Conservation (phyloP, 2,113 vertebrate species). For the Corythoichthys haematopterus region DNA sequence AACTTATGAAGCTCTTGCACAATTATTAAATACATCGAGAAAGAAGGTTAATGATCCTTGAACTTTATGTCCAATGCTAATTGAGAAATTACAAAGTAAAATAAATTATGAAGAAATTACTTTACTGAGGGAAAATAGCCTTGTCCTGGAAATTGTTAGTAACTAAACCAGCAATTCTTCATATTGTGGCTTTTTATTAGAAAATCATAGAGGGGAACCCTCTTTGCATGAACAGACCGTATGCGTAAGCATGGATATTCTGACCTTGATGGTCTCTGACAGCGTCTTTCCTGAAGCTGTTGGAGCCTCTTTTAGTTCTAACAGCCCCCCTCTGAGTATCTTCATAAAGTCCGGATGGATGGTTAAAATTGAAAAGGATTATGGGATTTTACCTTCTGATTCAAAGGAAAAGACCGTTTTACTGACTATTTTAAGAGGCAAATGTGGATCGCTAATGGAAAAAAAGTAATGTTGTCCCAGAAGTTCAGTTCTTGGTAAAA, state of each 20-base stretch:
- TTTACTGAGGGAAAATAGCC: neutral
- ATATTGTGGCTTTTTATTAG: neutral
- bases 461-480: slow-evolving; percentile 4
- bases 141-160: neutral
- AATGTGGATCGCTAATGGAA: neutral
- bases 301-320: slow-evolving; percentile 6
- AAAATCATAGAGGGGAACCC: slow-evolving; percentile 6
- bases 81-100: neutral
- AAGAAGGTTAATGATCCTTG: neutral
- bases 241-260: slow-evolving; percentile 12
- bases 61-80: neutral
- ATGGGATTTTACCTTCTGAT: slow-evolving; percentile 32
- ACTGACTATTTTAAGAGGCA: slow-evolving; percentile 3
- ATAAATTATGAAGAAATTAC: neutral
- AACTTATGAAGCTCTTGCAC: neutral
- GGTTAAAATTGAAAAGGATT: slow-evolving; percentile 40
- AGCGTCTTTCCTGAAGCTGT: slow-evolving; percentile 20
- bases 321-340: slow-evolving; percentile 10
- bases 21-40: neutral
- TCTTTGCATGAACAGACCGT: slow-evolving; percentile 7
- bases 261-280: slow-evolving; percentile 26
- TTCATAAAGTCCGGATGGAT: slow-evolving; percentile 28
- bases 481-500: slow-evolving; percentile 2
- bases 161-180: neutral
- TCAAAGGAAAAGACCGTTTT: slow-evolving; percentile 17